Evolutionary conservation across 2,113 vertebrate species (phyloP).

Genomic region (Catharus bicknelli): DNA sequence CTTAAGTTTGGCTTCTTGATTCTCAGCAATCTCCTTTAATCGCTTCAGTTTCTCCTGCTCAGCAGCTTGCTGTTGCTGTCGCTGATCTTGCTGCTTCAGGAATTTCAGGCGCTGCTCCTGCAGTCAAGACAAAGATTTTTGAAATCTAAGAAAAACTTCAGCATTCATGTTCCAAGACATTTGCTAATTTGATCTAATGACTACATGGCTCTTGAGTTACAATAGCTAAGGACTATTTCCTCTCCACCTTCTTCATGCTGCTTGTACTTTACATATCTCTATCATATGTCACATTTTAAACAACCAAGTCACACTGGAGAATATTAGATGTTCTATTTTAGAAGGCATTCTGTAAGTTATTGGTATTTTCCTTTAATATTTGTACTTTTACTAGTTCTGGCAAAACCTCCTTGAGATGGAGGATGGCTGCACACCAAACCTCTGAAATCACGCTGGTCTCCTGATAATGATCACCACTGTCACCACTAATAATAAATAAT

Average conservation of each 20-base stretch:
- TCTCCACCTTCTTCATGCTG: not conserved
- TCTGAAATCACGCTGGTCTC: not conserved
- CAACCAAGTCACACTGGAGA: not conserved
- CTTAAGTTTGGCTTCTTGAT: constrained; percentile 92
- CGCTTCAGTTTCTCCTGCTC: constrained; percentile 93
- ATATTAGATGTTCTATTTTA: not conserved
- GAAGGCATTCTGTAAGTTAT: not conserved
- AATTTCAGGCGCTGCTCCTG: constrained; percentile 93
- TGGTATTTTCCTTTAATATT: not conserved
- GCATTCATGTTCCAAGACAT: not conserved
- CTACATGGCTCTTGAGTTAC: not conserved
- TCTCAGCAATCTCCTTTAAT: constrained; percentile 90
- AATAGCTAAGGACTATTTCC: not conserved
- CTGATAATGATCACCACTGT: not conserved
- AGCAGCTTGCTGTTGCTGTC: constrained; percentile 87
- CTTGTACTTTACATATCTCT: not conserved
- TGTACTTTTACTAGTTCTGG: not conserved
- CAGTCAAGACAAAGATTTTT: not conserved
- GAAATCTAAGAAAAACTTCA: not conserved
- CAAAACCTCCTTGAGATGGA: not conserved
- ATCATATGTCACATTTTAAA: not conserved
- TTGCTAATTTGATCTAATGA: not conserved
- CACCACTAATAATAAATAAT: not conserved
- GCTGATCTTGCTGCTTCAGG: constrained; percentile 92
- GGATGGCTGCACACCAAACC: not conserved